These are phyloP conservation scores for Centropus bengalensis DNA, from an alignment of 2,113 vertebrate genomes.

Conservation along the genomic window DNA sequence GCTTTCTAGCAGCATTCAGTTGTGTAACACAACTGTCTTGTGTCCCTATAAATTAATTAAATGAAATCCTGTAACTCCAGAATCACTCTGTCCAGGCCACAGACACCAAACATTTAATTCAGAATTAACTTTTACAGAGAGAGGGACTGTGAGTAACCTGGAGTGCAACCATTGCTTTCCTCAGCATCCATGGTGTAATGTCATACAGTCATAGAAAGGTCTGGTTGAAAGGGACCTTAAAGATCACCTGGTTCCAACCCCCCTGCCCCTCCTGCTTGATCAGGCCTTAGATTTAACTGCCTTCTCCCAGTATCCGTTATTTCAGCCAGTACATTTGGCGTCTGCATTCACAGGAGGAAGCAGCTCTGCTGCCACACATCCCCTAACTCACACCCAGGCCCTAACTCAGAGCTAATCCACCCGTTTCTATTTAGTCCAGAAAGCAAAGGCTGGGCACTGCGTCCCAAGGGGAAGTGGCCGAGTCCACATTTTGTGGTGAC, in stretches of 20 bases:
- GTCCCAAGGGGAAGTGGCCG: background rate
- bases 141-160: background rate
- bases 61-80: background rate
- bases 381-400: background rate
- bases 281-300: background rate
- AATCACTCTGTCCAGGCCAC: background rate
- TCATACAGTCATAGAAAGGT: too few relatives aligned
- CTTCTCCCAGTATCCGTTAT: background rate
- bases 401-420: background rate
- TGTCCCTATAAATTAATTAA: background rate
- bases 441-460: background rate
- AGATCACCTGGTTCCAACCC: too few relatives aligned
- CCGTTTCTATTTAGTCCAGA: background rate
- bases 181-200: background rate
- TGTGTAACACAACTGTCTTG: background rate
- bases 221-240: too few relatives aligned
- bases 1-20: background rate
- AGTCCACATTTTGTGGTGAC: background rate
- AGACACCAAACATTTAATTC: background rate
- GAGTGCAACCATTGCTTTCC: background rate
- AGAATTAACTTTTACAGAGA: background rate
- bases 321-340: background rate
- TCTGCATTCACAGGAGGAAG: rapidly evolving
- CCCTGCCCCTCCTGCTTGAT: too few relatives aligned
- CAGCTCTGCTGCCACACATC: background rate